A percentile compares a stretch with the other conserved stretches of the same genome.
These are phyloP conservation scores for Peucedramus taeniatus DNA, from an alignment of 2,113 vertebrate species.

Conservation along the genomic window DNA sequence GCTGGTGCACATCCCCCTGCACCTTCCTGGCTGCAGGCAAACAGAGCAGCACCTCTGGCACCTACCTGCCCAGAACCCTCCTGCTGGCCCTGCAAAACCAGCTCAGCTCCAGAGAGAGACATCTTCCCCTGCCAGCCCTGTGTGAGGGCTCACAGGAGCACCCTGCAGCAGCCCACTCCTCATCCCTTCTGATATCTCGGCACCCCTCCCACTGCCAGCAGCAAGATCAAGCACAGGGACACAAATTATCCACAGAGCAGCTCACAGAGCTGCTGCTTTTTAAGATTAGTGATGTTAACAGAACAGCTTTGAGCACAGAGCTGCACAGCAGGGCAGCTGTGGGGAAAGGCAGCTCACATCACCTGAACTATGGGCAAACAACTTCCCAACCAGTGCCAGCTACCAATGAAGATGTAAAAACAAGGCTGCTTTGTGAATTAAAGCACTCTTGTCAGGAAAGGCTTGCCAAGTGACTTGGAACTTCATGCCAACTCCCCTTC, in stretches of 20 bases:
- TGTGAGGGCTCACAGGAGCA: neutral
- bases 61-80: rapidly evolving
- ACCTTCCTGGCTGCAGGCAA: neutral
- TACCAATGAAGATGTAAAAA: neutral
- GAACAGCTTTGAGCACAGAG: neutral
- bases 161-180: neutral
- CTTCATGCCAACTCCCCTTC: neutral
- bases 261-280: neutral
- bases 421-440: neutral
- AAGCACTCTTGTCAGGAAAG: neutral
- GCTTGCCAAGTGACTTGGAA: neutral
- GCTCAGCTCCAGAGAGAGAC: neutral
- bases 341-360: neutral
- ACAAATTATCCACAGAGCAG: neutral
- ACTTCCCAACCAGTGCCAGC: neutral
- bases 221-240: neutral
- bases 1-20: neutral
- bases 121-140: neutral
- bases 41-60: neutral
- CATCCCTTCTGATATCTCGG: neutral
- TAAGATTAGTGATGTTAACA: rapidly evolving
- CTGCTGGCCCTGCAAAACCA: neutral
- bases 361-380: neutral
- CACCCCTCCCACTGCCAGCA: neutral
- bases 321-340: neutral